phyloP scores from a whole-genome alignment of 2,888 invertebrate species.

The Sphaerophoria rueppellii region DNA sequence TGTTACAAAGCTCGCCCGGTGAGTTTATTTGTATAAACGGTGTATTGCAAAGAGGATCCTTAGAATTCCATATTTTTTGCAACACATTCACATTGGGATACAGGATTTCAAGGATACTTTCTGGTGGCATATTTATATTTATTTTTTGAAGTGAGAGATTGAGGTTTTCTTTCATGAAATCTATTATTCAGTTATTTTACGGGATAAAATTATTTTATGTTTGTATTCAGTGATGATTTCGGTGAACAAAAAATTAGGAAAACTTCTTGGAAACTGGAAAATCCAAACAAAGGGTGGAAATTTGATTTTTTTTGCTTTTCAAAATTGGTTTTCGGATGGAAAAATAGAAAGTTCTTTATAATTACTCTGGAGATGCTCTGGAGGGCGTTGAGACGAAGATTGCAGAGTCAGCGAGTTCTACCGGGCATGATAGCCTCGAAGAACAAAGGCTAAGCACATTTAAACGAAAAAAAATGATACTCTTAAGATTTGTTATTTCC shows the following conservation, averaged over 20 bases:
- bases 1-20: not conserved
- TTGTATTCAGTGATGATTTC: not conserved
- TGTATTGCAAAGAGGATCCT: conserved; percentile 12
- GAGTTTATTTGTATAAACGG: conserved; percentile 44
- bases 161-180: conserved; percentile 17
- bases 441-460: not conserved
- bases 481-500: no score
- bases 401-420: no score
- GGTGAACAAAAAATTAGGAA: no score
- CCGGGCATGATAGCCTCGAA: no score
- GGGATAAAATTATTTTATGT: not conserved
- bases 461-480: no score
- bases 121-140: not conserved
- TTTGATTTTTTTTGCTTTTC: no score
- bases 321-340: no score
- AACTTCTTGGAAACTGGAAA: no score
- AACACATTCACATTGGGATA: conserved; percentile 6
- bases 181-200: conserved; percentile 7
- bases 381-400: no score
- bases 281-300: no score
- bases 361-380: no score
- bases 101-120: conserved; percentile 24
- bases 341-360: no score
- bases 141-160: conserved; percentile 39
- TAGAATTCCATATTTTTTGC: conserved; percentile 30